Evolutionary conservation across 2,113 vertebrate species (phyloP).

Genomic region (Phocoena phocoena): DNA sequence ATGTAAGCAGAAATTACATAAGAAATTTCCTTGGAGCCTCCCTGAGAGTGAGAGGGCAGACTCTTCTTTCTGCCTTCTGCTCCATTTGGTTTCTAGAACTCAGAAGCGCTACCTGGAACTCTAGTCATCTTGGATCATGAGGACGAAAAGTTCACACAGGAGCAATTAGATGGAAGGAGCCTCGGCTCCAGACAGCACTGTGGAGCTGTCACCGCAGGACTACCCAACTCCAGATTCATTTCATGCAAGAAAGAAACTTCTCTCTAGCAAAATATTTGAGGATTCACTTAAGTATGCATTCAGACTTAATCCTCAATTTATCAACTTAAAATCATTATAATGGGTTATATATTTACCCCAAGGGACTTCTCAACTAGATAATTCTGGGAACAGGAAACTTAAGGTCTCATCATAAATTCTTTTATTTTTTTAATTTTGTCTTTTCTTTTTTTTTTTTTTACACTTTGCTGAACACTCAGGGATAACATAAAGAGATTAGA

Average conservation of each 20-base stretch:
- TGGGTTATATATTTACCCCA: neutral
- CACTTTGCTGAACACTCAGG: neutral
- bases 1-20: neutral
- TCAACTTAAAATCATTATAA: neutral
- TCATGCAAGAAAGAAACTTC: neutral
- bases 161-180: neutral
- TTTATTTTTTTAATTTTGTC: neutral
- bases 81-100: neutral
- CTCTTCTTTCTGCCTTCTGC: neutral
- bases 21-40: neutral
- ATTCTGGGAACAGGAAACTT: neutral
- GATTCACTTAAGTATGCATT: neutral
- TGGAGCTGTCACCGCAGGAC: no score
- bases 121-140: neutral
- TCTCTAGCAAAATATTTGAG: neutral
- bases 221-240: neutral
- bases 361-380: neutral
- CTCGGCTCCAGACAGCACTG: neutral
- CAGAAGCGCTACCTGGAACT: neutral
- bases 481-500: neutral
- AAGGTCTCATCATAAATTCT: neutral
- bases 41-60: neutral
- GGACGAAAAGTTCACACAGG: neutral
- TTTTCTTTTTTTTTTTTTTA: neutral
- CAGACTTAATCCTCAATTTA: neutral